Evolutionary conservation across 2,888 invertebrate species (phyloP).

Genomic region (Drosophila gaucha): DNA sequence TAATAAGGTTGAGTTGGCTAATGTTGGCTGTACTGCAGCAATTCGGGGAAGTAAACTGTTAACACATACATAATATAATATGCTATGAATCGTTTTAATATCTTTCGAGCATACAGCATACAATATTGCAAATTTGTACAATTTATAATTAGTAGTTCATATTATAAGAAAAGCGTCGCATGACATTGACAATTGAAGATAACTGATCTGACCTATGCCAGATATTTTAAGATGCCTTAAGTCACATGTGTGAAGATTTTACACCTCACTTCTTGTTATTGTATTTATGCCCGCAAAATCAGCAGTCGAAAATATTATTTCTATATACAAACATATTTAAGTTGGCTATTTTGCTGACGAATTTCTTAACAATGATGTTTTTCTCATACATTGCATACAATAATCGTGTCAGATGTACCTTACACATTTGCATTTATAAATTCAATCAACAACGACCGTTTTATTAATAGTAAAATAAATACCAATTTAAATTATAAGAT

Average conservation of each 20-base stretch:
- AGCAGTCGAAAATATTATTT: not conserved
- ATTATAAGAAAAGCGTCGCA: too few relatives aligned
- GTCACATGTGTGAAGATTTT: slow-evolving; percentile 4
- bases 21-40: slow-evolving; percentile 9
- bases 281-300: not conserved
- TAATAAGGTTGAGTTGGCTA: slow-evolving; percentile 46
- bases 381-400: too few relatives aligned
- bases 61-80: slow-evolving; percentile 28
- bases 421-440: not conserved
- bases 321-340: slow-evolving; percentile 2
- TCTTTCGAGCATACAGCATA: not conserved
- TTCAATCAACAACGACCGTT: not conserved
- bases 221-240: slow-evolving; percentile 7
- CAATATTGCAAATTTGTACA: slow-evolving; percentile 3
- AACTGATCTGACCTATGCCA: not conserved
- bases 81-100: slow-evolving; percentile 18
- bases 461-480: not conserved
- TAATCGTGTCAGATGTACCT: too few relatives aligned
- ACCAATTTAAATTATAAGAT: not conserved
- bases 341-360: not conserved
- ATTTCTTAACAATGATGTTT: not conserved
- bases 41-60: slow-evolving; percentile 45
- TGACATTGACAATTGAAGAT: too few relatives aligned
- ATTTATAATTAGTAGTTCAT: not conserved
- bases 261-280: slow-evolving; percentile 8